A percentile compares a stretch with the other conserved stretches of the same genome.
Conservation (phyloP, 1,140 invertebrate genomes). For the Drosophila obscura region DNA sequence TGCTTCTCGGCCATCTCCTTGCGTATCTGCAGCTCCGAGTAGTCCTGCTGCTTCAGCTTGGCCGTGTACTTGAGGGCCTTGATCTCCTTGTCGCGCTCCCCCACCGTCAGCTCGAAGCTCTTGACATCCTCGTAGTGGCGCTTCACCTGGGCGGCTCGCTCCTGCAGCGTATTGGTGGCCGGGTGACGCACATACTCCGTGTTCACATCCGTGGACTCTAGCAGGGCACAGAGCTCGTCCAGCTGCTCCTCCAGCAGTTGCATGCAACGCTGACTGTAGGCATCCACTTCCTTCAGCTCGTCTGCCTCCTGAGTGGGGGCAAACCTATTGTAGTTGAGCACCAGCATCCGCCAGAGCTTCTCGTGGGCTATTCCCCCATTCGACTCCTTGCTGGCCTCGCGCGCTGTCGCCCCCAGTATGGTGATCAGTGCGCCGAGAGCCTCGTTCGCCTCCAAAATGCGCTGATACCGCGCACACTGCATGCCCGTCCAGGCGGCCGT, state of each 20-base stretch:
- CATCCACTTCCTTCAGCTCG: slow-evolving; percentile 88
- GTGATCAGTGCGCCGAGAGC: slow-evolving; percentile 86
- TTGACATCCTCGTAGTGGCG: slow-evolving; percentile 96
- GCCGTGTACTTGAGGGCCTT: slow-evolving; percentile 92
- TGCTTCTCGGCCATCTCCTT: slow-evolving; percentile 97
- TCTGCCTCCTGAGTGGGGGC: slow-evolving; percentile 87
- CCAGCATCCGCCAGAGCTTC: slow-evolving; percentile 74
- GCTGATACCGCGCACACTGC: slow-evolving; percentile 86
- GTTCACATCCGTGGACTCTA: slow-evolving; percentile 89
- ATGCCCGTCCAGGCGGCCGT: slow-evolving; percentile 84
- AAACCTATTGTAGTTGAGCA: slow-evolving; percentile 65
- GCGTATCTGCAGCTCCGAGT: slow-evolving; percentile 95
- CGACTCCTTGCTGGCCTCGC: slow-evolving; percentile 83
- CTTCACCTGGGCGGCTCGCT: slow-evolving; percentile 92
- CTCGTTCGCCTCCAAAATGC: slow-evolving; percentile 86
- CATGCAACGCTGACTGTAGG: slow-evolving; percentile 87
- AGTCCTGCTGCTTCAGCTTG: slow-evolving; percentile 95
- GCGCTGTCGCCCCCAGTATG: slow-evolving; percentile 87
- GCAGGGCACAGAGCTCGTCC: slow-evolving; percentile 87
- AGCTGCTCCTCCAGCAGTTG: slow-evolving; percentile 85
- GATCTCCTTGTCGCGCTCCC: slow-evolving; percentile 94
- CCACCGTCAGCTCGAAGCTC: slow-evolving; percentile 91
- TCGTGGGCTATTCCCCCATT: slow-evolving; percentile 73
- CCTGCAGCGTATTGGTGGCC: slow-evolving; percentile 88
- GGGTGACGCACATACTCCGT: slow-evolving; percentile 85